Evolutionary conservation across 1,140 invertebrate genomes (phyloP).

Genomic region (Drosophila eugracilis): DNA sequence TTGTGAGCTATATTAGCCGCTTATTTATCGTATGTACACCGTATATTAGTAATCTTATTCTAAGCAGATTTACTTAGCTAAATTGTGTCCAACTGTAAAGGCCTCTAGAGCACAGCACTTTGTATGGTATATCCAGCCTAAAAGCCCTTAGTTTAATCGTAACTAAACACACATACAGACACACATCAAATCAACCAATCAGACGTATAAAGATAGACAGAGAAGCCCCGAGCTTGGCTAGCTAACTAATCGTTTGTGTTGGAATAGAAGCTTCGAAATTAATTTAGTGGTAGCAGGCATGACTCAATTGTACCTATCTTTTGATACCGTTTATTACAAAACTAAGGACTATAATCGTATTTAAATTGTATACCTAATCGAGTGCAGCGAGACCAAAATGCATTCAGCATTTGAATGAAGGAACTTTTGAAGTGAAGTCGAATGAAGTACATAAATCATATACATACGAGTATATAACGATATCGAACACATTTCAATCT

Average conservation of each 20-base stretch:
- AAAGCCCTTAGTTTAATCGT: constrained; percentile 55
- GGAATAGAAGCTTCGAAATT: constrained; percentile 55
- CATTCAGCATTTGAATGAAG: constrained; percentile 22
- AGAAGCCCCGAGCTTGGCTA: constrained; percentile 26
- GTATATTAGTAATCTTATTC: constrained; percentile 49
- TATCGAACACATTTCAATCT: constrained; percentile 61
- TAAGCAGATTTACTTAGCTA: constrained; percentile 64
- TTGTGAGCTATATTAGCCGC: constrained; percentile 77
- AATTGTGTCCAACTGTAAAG: constrained; percentile 74
- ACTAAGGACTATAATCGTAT: constrained; percentile 82
- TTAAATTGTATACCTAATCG: constrained; percentile 66
- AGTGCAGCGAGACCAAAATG: constrained; percentile 56
- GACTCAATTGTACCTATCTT: constrained; percentile 83
- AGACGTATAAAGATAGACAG: constrained; percentile 8
- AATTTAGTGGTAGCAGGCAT: constrained; percentile 73
- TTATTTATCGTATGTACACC: constrained; percentile 55
- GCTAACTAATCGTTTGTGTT: constrained; percentile 44
- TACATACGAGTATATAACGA: too few species aligned
- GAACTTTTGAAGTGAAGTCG: constrained; percentile 39
- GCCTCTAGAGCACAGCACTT: constrained; percentile 38
- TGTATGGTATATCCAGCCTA: constrained; percentile 48
- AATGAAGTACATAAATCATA: constrained; percentile 10
- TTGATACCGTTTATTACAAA: constrained; percentile 84
- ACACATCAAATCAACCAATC: constrained; percentile 23
- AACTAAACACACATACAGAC: too few species aligned